These are phyloP conservation scores for Melinopterus prodromus DNA, from an alignment of 2,888 invertebrate genomes.

Conservation along the genomic window DNA sequence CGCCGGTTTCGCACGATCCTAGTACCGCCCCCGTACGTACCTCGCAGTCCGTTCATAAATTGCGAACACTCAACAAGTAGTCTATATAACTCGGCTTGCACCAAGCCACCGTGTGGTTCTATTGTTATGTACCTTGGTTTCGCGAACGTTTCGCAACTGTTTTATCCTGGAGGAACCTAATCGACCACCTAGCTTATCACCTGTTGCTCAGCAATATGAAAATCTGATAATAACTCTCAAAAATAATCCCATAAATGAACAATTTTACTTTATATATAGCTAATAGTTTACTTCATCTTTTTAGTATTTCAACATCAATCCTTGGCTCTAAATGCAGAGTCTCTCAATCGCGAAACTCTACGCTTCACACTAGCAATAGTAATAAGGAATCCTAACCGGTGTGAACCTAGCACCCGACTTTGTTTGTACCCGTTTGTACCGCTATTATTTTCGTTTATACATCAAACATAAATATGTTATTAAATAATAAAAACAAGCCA, in stretches of 20 bases:
- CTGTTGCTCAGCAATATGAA: not conserved
- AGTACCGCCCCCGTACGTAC: slow-evolving; percentile 52
- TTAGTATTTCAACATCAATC: no score
- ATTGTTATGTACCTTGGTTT: slow-evolving; percentile 56
- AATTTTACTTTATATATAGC: no score
- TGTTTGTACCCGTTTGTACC: no score
- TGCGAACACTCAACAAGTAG: slow-evolving; percentile 62
- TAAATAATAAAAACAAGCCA: no score
- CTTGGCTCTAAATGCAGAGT: no score
- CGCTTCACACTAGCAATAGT: no score
- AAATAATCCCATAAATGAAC: not conserved
- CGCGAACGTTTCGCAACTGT: not conserved
- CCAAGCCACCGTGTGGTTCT: slow-evolving; percentile 50
- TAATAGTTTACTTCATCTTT: no score
- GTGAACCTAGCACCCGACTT: no score
- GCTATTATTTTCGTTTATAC: no score
- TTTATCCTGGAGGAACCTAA: not conserved
- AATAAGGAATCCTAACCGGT: no score
- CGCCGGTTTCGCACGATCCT: slow-evolving; percentile 55
- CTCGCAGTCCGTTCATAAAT: slow-evolving; percentile 59
- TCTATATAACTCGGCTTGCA: slow-evolving; percentile 55
- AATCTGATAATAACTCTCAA: not conserved
- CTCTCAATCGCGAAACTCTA: no score
- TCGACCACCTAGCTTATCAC: not conserved
- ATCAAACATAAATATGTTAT: no score